Base-by-base conservation (phyloP, 2,797 vertebrate genomes). In the Iguana delicatissima region DNA sequence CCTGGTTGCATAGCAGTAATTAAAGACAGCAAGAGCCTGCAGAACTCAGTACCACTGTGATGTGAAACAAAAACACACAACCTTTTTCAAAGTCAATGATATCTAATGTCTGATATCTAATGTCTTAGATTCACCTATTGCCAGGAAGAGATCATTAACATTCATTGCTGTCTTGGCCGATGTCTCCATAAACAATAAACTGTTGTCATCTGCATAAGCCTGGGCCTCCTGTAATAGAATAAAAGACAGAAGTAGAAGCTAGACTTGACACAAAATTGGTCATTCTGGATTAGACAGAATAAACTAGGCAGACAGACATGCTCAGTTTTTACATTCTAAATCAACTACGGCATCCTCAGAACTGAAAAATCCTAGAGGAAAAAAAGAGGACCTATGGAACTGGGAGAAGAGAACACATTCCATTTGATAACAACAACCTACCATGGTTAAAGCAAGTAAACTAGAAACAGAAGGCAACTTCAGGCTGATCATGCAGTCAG, bases 151-250 rank as follows among this genome's bases (percentile, higher is more conserved):
- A 88, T 98, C 98, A 2, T 98, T 97, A 67, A 98, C 98, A 82
- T 98, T 98, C 98, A 98, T 98, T 20, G 98, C 98, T 1, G 98
- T 98, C 96, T 98, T 98, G 93, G 98, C 97, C 3, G 98, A 98
- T 2, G 98, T 98, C 96, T 98, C 98, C 98, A 98, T 98, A 95
- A 98, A 98, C 93, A 98, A 94, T 55, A 98, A 94, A 91, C 98
- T 98, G 97, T 98, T 98, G 96, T 98, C 98, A 85, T 98, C 98
- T 69, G 98, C 98, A 50, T 98, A 98, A 0, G 97, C 98, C 91
- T 98, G 98, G 16, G 98, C 98, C 91, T 98, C 98, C 98, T 98
- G 93, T 0, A 92, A 94, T 32, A 80, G 64, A 59, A 26, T 57
- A 7, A 77, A 6, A 67, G 42, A 42, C 0, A 0, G 1, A 1